Evolutionary conservation across 2,113 vertebrate genomes (phyloP), one percentile per base, ranked within the genome.

Genomic region (Baryphthengus martii): DNA sequence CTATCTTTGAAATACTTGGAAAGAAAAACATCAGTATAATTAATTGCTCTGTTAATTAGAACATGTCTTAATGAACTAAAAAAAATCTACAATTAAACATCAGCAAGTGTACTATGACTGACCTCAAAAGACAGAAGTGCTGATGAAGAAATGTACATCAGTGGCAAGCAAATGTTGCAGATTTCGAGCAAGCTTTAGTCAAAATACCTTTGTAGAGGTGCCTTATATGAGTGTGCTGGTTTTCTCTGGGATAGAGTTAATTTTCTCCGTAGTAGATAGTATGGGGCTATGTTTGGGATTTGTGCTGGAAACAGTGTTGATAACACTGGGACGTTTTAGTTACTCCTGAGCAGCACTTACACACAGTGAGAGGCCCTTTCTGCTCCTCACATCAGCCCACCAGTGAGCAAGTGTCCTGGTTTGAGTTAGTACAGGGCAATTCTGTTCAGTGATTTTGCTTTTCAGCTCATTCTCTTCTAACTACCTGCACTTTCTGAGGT

Each of bases 361-460:
- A 56, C 6, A 13, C 7, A 13, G 16, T 19, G 49, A 56, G n/a
- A 26, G 24, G 17, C 10, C 16, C 70, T 50, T 77, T 67, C 59
- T 61, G 11, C 24, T n/a, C 2, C 37, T 59, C 37, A 45, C 44
- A 3, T 9, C 6, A 4, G 9, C 23, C 28, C 15, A 37, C 28
- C 37, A 20, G 8, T 0, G 2, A 50, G 18, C 2, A 10, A 67
- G 17, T n/a, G n/a, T n/a, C n/a, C n/a, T n/a, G n/a, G n/a, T n/a
- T n/a, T n/a, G n/a, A n/a, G n/a, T n/a, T n/a, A n/a, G n/a, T n/a
- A n/a, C n/a, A n/a, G n/a, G n/a, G n/a, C n/a, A n/a, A n/a, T n/a
- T n/a, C n/a, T n/a, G n/a, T n/a, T n/a, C n/a, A n/a, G n/a, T n/a
- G n/a, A n/a, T n/a, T n/a, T n/a, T n/a, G n/a, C n/a, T n/a, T n/a